Conservation (phyloP, 2,888 invertebrate species). For the Zele albiditarsus region DNA sequence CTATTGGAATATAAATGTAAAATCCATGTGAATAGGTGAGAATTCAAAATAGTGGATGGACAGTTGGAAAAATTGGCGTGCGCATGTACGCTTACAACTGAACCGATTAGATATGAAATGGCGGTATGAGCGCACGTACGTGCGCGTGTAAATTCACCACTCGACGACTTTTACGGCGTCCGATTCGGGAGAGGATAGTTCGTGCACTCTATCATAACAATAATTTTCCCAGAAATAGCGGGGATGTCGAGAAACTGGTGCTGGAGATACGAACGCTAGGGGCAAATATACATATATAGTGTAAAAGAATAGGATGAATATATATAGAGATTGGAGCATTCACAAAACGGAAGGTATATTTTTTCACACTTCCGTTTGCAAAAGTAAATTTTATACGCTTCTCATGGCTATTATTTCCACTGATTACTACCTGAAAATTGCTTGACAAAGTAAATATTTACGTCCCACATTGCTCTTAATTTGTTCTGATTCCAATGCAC, state of each 20-base stretch:
- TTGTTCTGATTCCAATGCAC: too few species aligned
- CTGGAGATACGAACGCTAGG: background rate
- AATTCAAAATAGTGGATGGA: background rate
- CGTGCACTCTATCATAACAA: constrained; percentile 31
- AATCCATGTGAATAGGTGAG: background rate
- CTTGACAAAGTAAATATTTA: too few species aligned
- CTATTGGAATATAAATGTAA: background rate
- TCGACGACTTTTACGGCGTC: constrained; percentile 39
- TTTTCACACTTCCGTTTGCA: too few species aligned
- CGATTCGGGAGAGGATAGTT: constrained; percentile 28
- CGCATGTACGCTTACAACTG: constrained; percentile 2
- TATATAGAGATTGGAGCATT: too few species aligned
- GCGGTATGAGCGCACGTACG: constrained; percentile 17
- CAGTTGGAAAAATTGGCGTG: background rate
- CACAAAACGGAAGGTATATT: too few species aligned
- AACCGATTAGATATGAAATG: background rate
- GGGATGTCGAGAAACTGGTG: constrained; percentile 4
- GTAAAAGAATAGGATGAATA: background rate
- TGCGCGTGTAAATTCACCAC: constrained; percentile 33
- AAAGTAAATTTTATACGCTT: too few species aligned
- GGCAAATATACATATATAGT: background rate
- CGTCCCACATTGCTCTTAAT: too few species aligned
- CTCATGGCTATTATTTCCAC: too few species aligned
- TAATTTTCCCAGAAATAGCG: constrained; percentile 32
- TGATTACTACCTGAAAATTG: too few species aligned